Conservation (phyloP, 2,888 invertebrate species). For the Sesia bembeciformis region DNA sequence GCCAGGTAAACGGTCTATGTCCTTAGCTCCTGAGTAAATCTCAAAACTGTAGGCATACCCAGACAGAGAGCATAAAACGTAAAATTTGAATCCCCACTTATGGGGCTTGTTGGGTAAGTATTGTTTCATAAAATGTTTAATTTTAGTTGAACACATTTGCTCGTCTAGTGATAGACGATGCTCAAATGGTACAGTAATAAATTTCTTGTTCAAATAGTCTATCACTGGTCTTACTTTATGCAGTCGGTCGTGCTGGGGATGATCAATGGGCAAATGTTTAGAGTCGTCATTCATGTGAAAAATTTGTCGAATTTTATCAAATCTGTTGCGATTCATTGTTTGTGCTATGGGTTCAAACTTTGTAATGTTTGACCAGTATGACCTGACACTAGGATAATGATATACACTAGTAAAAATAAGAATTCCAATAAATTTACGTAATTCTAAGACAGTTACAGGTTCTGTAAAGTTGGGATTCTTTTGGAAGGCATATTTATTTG, state of each 20-base stretch:
- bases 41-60: no score
- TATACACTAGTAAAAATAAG: constrained; percentile 17
- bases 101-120: no score
- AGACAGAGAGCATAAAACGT: no score
- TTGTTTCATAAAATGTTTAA: no score
- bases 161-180: constrained; percentile 23
- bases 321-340: constrained; percentile 15
- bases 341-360: constrained; percentile 10
- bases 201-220: constrained; percentile 20
- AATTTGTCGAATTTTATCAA: constrained; percentile 17
- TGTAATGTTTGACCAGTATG: constrained; percentile 13
- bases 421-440: constrained; percentile 23
- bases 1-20: no score
- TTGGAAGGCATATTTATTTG: constrained; percentile 18
- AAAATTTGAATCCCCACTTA: no score
- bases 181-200: constrained; percentile 21
- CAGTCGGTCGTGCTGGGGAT: constrained; percentile 19
- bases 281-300: constrained; percentile 25
- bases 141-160: no score
- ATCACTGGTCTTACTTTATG: constrained; percentile 21
- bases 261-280: constrained; percentile 14
- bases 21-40: no score
- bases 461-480: constrained; percentile 23
- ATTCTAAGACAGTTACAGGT: constrained; percentile 19
- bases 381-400: no score